Evolutionary conservation across 1,140 invertebrate genomes (phyloP).

Genomic region (Ips typographus): DNA sequence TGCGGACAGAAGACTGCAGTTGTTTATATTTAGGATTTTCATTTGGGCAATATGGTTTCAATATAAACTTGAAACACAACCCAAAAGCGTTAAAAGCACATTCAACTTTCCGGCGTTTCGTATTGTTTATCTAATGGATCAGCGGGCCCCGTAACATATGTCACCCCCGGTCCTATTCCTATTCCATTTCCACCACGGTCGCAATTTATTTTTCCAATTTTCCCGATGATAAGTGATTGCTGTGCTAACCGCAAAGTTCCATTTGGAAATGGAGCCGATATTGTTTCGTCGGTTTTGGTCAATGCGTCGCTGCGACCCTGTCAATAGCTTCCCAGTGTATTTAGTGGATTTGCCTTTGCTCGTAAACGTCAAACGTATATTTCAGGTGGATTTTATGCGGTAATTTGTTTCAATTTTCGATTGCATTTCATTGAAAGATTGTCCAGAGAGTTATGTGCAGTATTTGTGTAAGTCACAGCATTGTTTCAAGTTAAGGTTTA

Average conservation of each 20-base stretch:
- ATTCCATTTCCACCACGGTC: conserved; percentile 2
- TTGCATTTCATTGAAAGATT: too few relatives aligned
- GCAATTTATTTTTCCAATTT: conserved; percentile 15
- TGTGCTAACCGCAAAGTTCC: neutral
- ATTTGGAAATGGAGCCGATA: conserved; percentile 5
- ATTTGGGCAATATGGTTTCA: too few relatives aligned
- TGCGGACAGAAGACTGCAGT: too few relatives aligned
- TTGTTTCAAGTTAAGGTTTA: too few relatives aligned
- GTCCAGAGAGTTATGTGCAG: too few relatives aligned
- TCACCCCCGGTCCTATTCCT: neutral
- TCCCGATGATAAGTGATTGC: conserved; percentile 6
- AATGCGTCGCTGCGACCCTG: neutral
- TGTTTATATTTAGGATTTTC: too few relatives aligned
- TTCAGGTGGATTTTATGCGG: neutral
- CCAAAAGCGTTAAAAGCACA: neutral
- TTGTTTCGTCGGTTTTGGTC: conserved; percentile 4
- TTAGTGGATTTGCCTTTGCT: neutral
- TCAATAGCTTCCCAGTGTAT: conserved; percentile 2
- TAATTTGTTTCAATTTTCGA: neutral
- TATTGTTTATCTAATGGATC: conserved; percentile 7
- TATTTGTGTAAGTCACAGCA: too few relatives aligned
- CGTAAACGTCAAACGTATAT: conserved; percentile 1
- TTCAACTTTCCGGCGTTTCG: neutral
- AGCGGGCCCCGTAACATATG: conserved; percentile 1
- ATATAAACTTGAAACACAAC: too few relatives aligned